Evolutionary conservation across 2,113 vertebrate species (phyloP).

Genomic region (Erinaceus europaeus): DNA sequence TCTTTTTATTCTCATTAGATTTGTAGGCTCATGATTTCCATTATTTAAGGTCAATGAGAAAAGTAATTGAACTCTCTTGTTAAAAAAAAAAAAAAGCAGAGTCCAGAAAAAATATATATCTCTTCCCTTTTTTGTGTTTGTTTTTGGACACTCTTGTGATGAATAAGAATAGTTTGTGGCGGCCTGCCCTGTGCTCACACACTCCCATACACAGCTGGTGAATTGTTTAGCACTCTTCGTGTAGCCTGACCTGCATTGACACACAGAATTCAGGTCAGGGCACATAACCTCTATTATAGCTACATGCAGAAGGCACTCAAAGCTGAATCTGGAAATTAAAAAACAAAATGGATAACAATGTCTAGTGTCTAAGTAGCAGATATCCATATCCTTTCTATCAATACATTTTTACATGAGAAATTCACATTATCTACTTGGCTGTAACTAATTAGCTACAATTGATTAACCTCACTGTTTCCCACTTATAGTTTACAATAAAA

Average conservation of each 20-base stretch:
- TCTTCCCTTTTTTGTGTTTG: not conserved
- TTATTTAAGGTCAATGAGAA: not conserved
- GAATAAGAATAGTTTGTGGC: not conserved
- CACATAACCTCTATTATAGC: not conserved
- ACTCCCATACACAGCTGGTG: constrained; percentile 23
- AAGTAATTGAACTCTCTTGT: too few relatives aligned
- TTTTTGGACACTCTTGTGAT: not conserved
- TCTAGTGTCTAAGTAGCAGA: not conserved
- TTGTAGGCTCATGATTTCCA: not conserved
- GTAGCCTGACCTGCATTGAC: constrained; percentile 20
- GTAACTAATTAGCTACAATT: not conserved
- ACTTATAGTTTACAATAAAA: constrained; percentile 29
- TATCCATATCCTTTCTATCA: not conserved
- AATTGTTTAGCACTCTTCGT: constrained; percentile 1
- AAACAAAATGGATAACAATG: not conserved
- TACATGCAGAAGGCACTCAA: not conserved
- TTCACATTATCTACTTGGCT: not conserved
- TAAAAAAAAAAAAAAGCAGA: too few relatives aligned
- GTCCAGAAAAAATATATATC: not conserved
- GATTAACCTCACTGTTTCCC: not conserved
- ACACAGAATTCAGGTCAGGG: not conserved
- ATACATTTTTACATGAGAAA: not conserved
- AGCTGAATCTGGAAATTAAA: not conserved
- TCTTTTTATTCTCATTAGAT: constrained; percentile 1
- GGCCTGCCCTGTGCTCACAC: not conserved